Percentiles rank a stretch among this genome's conserved stretches.
phyloP scores from a whole-genome alignment of 1,140 invertebrate species.

The Diprion similis region DNA sequence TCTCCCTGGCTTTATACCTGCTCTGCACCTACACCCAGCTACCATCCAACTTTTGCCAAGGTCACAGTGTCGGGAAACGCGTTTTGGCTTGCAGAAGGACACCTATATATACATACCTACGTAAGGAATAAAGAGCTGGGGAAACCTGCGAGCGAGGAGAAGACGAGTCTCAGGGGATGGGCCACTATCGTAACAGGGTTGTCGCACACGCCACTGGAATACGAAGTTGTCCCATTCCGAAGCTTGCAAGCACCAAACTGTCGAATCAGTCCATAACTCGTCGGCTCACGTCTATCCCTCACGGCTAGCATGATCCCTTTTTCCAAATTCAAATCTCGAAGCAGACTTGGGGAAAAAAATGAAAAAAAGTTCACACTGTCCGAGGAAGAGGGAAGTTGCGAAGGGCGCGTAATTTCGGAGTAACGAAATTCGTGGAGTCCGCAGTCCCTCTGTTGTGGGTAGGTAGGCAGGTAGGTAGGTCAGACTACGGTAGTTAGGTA shows the following conservation, averaged over 20 bases:
- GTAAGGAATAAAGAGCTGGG: neutral
- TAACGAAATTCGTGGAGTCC: too few species aligned
- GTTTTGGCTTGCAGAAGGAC: neutral
- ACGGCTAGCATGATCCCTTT: neutral
- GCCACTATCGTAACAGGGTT: conserved; percentile 51
- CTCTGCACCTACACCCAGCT: neutral
- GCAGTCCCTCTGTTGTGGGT: too few species aligned
- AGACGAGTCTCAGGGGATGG: conserved; percentile 34
- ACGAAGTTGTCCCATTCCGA: conserved; percentile 36
- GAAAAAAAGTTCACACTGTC: too few species aligned
- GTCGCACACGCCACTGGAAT: conserved; percentile 46
- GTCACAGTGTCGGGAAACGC: neutral
- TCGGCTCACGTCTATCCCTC: neutral
- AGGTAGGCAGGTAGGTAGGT: too few species aligned
- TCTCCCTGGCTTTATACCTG: neutral
- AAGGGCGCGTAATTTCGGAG: too few species aligned
- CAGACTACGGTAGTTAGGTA: neutral
- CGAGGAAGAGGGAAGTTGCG: too few species aligned
- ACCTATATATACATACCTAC: neutral
- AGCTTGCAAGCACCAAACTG: neutral
- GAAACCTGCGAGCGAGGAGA: neutral
- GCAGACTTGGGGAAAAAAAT: neutral
- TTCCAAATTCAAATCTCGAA: neutral
- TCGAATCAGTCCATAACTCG: conserved; percentile 5
- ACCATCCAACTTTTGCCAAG: neutral